These are phyloP conservation scores for Stomatorhinus ivindoensis DNA, from an alignment of 2,113 vertebrate genomes.

Conservation along the genomic window DNA sequence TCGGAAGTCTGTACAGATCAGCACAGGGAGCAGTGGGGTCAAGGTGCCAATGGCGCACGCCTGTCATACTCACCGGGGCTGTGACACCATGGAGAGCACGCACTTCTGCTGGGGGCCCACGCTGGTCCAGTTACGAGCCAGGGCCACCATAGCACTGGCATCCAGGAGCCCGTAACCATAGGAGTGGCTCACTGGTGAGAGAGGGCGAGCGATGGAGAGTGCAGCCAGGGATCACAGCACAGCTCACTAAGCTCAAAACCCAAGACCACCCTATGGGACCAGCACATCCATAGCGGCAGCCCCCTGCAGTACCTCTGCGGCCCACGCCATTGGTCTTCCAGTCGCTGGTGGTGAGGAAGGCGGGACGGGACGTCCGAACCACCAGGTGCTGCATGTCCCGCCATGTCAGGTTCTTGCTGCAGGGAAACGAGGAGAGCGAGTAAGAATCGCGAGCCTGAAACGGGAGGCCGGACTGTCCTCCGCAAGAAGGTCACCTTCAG, in stretches of 20 bases:
- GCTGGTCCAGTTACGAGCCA: constrained; percentile 82
- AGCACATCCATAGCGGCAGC: not conserved
- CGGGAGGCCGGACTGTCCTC: not conserved
- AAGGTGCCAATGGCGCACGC: not conserved
- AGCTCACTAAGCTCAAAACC: not conserved
- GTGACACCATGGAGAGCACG: constrained; percentile 69
- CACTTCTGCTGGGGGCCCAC: constrained; percentile 85
- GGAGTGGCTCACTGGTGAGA: constrained; percentile 83
- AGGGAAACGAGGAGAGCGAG: constrained; percentile 24
- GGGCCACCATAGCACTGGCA: constrained; percentile 76
- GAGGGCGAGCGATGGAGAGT: constrained; percentile 1
- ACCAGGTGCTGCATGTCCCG: constrained; percentile 98
- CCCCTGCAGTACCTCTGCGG: constrained; percentile 73
- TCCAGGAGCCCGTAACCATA: constrained; percentile 91
- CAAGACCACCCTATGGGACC: not conserved
- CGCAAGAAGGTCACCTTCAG: not conserved
- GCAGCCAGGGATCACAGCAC: not conserved
- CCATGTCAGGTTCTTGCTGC: constrained; percentile 92
- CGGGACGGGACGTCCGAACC: constrained; percentile 83
- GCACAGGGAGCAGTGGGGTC: not conserved
- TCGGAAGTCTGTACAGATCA: not conserved
- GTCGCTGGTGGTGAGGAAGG: constrained; percentile 81
- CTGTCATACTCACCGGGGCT: constrained; percentile 66
- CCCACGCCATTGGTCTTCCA: constrained; percentile 90
- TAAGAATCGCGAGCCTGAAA: not conserved